Evolutionary conservation across 2,797 vertebrate genomes (phyloP).

Genomic region (Poecilia picta): DNA sequence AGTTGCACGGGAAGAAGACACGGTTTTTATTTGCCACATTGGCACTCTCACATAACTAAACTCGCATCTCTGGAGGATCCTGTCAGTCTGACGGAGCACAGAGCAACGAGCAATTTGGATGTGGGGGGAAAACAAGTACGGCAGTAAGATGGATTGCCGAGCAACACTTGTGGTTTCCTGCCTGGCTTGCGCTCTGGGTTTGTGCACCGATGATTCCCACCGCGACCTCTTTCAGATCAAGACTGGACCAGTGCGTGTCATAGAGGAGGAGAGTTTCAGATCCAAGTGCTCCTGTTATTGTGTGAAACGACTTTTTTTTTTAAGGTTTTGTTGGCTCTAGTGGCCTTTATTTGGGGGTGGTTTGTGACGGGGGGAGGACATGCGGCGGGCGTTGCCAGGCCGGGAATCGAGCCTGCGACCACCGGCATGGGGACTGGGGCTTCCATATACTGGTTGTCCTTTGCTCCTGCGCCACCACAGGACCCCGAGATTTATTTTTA

Average conservation of each 20-base stretch:
- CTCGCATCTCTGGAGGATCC: conserved; percentile 49
- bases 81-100: conserved; percentile 41
- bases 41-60: conserved; percentile 40
- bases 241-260: conserved; percentile 30
- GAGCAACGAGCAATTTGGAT: conserved; percentile 11
- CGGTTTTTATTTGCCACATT: conserved; percentile 60
- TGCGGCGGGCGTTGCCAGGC: too few species aligned
- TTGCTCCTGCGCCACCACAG: too few species aligned
- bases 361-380: too few species aligned
- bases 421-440: too few species aligned
- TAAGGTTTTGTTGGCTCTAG: too few species aligned
- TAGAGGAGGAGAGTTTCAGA: conserved; percentile 24
- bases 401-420: too few species aligned
- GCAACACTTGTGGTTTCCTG: conserved; percentile 52
- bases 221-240: conserved; percentile 39
- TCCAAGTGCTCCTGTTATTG: conserved; percentile 38
- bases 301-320: conserved; percentile 25
- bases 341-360: too few species aligned
- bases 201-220: conserved; percentile 31
- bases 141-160: conserved; percentile 59
- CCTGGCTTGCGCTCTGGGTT: conserved; percentile 23
- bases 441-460: too few species aligned
- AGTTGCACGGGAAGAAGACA: conserved; percentile 45
- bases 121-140: conserved; percentile 52
- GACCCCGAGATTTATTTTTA: conserved; percentile 44